Evolutionary conservation across 2,888 invertebrate species (phyloP).

Genomic region (Pelosia muscerda): DNA sequence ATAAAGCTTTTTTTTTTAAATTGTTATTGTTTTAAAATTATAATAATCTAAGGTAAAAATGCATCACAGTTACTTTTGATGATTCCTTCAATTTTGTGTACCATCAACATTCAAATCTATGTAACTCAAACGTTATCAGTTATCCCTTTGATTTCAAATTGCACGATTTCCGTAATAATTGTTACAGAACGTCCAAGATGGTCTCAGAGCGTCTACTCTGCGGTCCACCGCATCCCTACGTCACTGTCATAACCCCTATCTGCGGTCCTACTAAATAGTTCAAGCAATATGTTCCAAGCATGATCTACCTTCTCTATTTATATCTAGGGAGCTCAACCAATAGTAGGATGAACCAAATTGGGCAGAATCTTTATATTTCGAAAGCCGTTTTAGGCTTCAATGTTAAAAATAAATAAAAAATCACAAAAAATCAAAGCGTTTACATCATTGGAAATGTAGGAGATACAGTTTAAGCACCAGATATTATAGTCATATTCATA

Average conservation of each 20-base stretch:
- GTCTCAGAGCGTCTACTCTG: conserved; percentile 14
- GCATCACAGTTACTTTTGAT: too few species aligned
- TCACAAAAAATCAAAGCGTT: too few species aligned
- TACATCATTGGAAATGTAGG: too few species aligned
- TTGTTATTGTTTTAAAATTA: too few species aligned
- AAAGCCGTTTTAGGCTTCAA: neutral
- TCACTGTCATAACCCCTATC: conserved; percentile 20
- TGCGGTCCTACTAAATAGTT: conserved; percentile 18
- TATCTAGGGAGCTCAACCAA: neutral
- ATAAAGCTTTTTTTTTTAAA: too few species aligned
- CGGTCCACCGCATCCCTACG: conserved; percentile 17
- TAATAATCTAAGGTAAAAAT: too few species aligned
- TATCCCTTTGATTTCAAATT: conserved; percentile 6
- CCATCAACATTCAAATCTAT: too few species aligned
- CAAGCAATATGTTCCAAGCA: conserved; percentile 18
- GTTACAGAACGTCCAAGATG: conserved; percentile 8
- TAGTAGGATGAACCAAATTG: neutral
- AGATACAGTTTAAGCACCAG: too few species aligned
- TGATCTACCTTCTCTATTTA: conserved; percentile 16
- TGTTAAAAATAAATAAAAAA: too few species aligned
- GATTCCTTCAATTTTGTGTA: too few species aligned
- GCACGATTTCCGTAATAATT: conserved; percentile 10
- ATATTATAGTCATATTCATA: too few species aligned
- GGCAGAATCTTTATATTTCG: neutral
- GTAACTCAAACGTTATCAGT: too few species aligned